Base-by-base conservation (phyloP, 1,140 invertebrate genomes). In the Aporrectodea caliginosa region DNA sequence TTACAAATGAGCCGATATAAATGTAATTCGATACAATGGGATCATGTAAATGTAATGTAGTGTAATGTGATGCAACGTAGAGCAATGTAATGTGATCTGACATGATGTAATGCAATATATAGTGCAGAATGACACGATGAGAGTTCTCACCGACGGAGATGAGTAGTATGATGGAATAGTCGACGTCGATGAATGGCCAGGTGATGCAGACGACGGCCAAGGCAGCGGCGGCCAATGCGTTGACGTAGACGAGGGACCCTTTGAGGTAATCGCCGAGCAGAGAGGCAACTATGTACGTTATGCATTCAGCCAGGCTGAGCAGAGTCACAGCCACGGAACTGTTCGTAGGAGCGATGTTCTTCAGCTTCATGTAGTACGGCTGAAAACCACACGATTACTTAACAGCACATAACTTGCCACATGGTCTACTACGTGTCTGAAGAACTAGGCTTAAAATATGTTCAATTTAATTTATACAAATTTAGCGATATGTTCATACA, bases 281-380 rank as follows among this genome's bases (percentile, higher is more conserved):
- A 12, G 43, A 58, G 6, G 43, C 43, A 58, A 58, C 22, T 22
- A 58, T 12, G 43, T 58, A 58, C 43, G 43, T 58, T 22, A 58
- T 72, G 69, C 77, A 78, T 69, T 78, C 77, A 2, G 58, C 29
- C 16, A 78, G 35, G 34, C 77, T 78, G 14, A 78, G 69, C 14
- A 78, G 2, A 1, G 77, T 78, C 32, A 78, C 22, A 2, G 69
- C 77, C 12, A 30, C 68, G 6, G 77, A 78, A 31, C 68, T 58
- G 31, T 78, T 33, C 14, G 68, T 69, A 14, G 77, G 27, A 16
- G 68, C 30, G 2, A 78, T 78, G 29, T 68, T 31, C 69, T 78
- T 78, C 2, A 71, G 77, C 71, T 78, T 29, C 77, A 78, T 78
- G 34, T 78, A 78, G 69, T 69, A 78, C 30, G 77, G 35, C 77